These are phyloP conservation scores for Brachionichthys hirsutus DNA, from an alignment of 2,113 vertebrate genomes.

Conservation along the genomic window DNA sequence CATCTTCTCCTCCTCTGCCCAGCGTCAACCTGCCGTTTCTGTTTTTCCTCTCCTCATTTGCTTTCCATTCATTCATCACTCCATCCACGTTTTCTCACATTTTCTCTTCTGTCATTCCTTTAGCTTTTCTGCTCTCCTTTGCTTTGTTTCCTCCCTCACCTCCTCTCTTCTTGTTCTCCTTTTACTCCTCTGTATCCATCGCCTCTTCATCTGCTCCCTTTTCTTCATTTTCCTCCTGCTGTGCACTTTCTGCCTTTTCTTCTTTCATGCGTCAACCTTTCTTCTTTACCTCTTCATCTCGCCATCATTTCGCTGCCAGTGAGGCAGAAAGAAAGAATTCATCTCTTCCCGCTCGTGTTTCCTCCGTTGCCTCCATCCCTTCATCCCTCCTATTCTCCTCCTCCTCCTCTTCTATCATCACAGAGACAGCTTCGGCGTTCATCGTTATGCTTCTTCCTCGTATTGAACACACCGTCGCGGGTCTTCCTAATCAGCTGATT, in stretches of 20 bases:
- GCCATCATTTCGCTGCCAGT: background rate
- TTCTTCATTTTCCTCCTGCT: too few species aligned
- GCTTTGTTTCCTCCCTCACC: background rate
- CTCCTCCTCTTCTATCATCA: too few species aligned
- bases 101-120: background rate
- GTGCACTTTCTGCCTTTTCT: background rate
- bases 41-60: too few species aligned
- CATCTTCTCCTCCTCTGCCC: background rate
- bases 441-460: background rate
- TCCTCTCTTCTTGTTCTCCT: too few species aligned
- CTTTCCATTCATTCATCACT: too few species aligned
- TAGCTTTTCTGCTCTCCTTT: background rate
- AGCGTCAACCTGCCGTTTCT: too few species aligned
- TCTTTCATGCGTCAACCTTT: background rate
- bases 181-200: background rate
- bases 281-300: background rate
- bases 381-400: too few species aligned
- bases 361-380: too few species aligned
- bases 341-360: background rate
- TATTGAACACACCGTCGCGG: background rate
- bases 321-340: too few species aligned
- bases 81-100: background rate
- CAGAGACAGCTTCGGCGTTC: too few species aligned
- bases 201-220: background rate
- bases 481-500: constrained; percentile 16